phyloP scores from a whole-genome alignment of 2,113 vertebrate genomes.

The Phrynosoma blainvillii region DNA sequence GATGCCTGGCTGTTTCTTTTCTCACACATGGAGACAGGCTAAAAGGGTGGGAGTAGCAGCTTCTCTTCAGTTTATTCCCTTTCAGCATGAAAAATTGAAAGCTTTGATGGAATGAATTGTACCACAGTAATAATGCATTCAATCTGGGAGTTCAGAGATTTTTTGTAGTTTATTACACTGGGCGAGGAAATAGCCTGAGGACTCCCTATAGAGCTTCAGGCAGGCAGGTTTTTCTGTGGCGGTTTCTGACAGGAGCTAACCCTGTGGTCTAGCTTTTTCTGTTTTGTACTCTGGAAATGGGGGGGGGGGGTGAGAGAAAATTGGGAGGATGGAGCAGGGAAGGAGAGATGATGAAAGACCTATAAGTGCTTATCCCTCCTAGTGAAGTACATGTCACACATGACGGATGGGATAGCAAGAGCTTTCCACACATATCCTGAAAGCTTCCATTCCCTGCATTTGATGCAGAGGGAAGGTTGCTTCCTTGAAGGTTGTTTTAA shows the following conservation, averaged over 20 bases:
- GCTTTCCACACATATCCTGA: conserved; percentile 8
- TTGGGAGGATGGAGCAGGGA: background rate
- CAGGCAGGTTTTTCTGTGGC: conserved; percentile 10
- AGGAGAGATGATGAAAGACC: conserved; percentile 21
- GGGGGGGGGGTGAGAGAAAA: background rate
- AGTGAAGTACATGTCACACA: background rate
- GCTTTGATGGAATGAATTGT: background rate
- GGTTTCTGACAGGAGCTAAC: conserved; percentile 28
- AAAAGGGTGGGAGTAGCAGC: background rate
- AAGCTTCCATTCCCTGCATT: background rate
- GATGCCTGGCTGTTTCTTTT: background rate
- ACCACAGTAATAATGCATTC: conserved; percentile 17
- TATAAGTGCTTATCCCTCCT: conserved; percentile 24
- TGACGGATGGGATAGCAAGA: conserved; percentile 2
- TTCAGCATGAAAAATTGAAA: conserved; percentile 21
- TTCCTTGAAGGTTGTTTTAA: conserved; percentile 47
- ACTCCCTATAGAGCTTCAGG: background rate
- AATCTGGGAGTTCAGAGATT: conserved; percentile 20
- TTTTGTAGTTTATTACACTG: conserved; percentile 27
- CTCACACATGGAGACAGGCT: background rate
- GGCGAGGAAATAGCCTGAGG: conserved; percentile 23
- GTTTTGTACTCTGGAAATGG: background rate
- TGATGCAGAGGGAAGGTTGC: background rate
- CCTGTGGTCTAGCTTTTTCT: background rate
- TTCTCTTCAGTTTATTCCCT: conserved; percentile 8